Percentiles rank a stretch among this genome's conserved stretches.
These are phyloP conservation scores for Eulemur mongoz DNA, from an alignment of 2,797 vertebrate species.

Conservation along the genomic window DNA sequence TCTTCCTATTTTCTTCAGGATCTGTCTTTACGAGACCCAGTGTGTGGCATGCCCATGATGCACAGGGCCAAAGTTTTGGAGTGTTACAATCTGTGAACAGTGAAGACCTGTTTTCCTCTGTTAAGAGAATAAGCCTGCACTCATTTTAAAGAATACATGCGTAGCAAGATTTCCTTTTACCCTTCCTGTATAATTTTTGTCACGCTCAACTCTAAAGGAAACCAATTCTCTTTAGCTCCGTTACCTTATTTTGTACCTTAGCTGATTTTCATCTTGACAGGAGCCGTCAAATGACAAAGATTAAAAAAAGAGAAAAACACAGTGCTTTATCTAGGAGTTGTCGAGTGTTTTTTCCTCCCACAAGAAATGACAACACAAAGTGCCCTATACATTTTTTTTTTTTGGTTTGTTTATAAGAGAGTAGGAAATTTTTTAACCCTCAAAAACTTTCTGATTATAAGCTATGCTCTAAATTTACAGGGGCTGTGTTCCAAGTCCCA, in stretches of 20 bases:
- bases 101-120: background rate
- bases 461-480: slow-evolving; percentile 78
- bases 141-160: background rate
- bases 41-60: background rate
- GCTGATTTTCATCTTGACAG: slow-evolving; percentile 21
- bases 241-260: slow-evolving; percentile 39
- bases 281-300: slow-evolving; percentile 31
- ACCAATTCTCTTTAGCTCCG: background rate
- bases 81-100: background rate
- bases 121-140: background rate
- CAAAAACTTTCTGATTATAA: slow-evolving; percentile 77
- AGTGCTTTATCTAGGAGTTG: background rate
- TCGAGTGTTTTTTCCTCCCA: slow-evolving; percentile 25
- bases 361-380: slow-evolving; percentile 32
- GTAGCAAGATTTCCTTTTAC: slow-evolving; percentile 22
- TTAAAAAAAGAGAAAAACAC: background rate
- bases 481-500: slow-evolving; percentile 57
- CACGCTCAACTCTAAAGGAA: slow-evolving; percentile 40
- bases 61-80: background rate
- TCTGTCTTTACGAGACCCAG: background rate
- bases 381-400: background rate
- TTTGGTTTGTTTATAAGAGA: slow-evolving; percentile 37
- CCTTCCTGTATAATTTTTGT: slow-evolving; percentile 32
- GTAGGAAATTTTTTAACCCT: slow-evolving; percentile 64
- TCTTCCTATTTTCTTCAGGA: slow-evolving; percentile 42